phyloP scores from a whole-genome alignment of 2,797 vertebrate species.

The Sebastes steindachneri region DNA sequence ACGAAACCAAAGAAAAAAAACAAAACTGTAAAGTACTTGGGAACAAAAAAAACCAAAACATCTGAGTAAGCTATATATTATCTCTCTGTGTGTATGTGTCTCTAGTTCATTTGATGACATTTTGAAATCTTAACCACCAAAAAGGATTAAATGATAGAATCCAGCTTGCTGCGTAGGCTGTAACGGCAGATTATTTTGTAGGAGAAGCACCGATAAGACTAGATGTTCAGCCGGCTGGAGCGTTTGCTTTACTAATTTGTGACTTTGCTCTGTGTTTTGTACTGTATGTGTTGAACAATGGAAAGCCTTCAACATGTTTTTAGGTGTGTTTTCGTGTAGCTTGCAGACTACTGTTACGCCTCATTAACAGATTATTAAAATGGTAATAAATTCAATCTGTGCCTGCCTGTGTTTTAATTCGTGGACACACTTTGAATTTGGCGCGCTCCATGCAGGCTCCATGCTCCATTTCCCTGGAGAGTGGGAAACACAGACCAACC shows the following conservation, averaged over 20 bases:
- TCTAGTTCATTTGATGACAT: conserved; percentile 56
- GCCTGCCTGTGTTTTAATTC: conserved; percentile 14
- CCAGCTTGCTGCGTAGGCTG: conserved; percentile 49
- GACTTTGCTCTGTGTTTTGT: conserved; percentile 63
- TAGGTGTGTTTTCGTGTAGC: conserved; percentile 48
- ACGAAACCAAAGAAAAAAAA: not conserved
- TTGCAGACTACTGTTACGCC: conserved; percentile 52
- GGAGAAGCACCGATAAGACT: conserved; percentile 25
- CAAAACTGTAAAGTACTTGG: conserved; percentile 56
- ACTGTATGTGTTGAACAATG: conserved; percentile 40
- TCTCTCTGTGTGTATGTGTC: conserved; percentile 61
- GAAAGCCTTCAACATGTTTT: conserved; percentile 32
- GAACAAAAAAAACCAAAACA: conserved; percentile 54
- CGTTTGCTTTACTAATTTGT: conserved; percentile 56
- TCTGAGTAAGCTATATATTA: conserved; percentile 77
- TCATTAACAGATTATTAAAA: conserved; percentile 67
- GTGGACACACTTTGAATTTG: not conserved
- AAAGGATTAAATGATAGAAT: conserved; percentile 51
- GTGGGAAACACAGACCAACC: not conserved
- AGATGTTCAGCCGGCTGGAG: conserved; percentile 36
- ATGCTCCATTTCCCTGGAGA: too few relatives aligned
- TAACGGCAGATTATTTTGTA: conserved; percentile 38
- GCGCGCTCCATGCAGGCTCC: not conserved
- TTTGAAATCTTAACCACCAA: conserved; percentile 54
- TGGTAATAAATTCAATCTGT: conserved; percentile 23